Evolutionary conservation across 2,113 vertebrate species (phyloP), one percentile per base, ranked within the genome.

Genomic region (Acanthisitta chloris): DNA sequence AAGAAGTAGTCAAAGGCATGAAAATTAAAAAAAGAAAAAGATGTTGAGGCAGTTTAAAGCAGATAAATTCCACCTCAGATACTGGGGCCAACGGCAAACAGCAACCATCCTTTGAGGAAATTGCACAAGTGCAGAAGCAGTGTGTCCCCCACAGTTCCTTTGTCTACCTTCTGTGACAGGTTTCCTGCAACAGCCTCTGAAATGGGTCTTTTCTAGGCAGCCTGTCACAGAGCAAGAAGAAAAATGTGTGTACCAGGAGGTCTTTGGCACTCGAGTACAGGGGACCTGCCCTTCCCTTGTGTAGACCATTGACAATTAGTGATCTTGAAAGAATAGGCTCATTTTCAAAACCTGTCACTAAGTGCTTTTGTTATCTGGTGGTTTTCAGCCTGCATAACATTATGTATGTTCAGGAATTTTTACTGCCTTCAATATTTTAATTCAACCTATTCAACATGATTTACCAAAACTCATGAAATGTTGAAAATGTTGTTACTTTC

Each of bases 171-270:
- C 58, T 46, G 13, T 81, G 49, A 28, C 28, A 69, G 52, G 9
- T 64, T 67, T 69, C 23, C 64, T 69, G 28, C 29, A 49, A 24
- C 17, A 61, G 0, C 19, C 23, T 66, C 82, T 52, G 49, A 88
- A 58, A 42, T 11, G 3, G 10, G 40, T 48, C 38, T 64, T 72
- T 73, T 81, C 52, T 18, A 40, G 34, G 9, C 33, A 85, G 18
- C 19, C 24, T 42, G 2, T 26, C 62, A 67, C 28, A 69, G 38
- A 67, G 57, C 8, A 43, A 71, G 28, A 5, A 59, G 25, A 40
- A 81, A 72, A 88, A 45, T 0, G 0, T 17, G 24, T 43, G 6
- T 13, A 48, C 12, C 8, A 18, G 13, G 23, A 49, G 5, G 29
- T 29, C 49, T 52, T 78, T 2, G 3, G 33, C 31, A 36, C 8